phyloP scores from a whole-genome alignment of 1,140 invertebrate genomes.

The silkworm (Bombyx mori) region DNA sequence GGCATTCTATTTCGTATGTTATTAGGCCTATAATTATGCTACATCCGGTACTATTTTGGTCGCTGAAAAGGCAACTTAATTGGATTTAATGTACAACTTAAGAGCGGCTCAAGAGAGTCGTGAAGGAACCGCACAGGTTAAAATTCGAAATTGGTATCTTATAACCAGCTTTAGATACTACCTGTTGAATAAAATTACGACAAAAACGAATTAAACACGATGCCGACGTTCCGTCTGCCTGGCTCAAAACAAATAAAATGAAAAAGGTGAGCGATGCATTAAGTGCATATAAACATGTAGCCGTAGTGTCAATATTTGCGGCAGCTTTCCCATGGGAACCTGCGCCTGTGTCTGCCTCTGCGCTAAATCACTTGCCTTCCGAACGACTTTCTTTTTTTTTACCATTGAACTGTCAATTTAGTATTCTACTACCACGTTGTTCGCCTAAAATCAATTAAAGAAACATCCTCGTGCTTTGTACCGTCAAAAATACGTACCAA shows the following conservation, averaged over 20 bases:
- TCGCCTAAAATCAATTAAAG: constrained; percentile 47
- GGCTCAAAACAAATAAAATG: constrained; percentile 62
- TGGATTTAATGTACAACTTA: constrained; percentile 2
- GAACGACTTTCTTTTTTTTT: constrained; percentile 43
- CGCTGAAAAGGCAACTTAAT: constrained; percentile 12
- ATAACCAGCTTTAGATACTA: constrained; percentile 37
- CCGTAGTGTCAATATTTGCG: constrained; percentile 68
- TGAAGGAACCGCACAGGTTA: constrained; percentile 1
- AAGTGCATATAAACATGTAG: constrained; percentile 70
- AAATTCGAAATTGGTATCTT: constrained; percentile 23
- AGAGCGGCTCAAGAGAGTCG: constrained; percentile 1
- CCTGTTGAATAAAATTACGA: constrained; percentile 61
- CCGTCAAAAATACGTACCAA: neutral
- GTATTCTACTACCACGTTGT: constrained; percentile 20
- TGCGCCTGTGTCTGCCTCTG: constrained; percentile 21
- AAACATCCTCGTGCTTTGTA: constrained; percentile 10
- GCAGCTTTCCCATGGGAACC: constrained; percentile 66
- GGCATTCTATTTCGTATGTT: constrained; percentile 22
- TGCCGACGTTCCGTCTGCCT: constrained; percentile 62
- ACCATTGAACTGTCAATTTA: constrained; percentile 63
- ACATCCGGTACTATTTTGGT: constrained; percentile 15
- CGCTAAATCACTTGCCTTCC: constrained; percentile 60
- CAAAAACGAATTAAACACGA: constrained; percentile 60
- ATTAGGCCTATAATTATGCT: constrained; percentile 20
- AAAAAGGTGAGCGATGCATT: constrained; percentile 68